These are phyloP conservation scores for Acleris laterana DNA, from an alignment of 2,888 invertebrate species.

Conservation along the genomic window DNA sequence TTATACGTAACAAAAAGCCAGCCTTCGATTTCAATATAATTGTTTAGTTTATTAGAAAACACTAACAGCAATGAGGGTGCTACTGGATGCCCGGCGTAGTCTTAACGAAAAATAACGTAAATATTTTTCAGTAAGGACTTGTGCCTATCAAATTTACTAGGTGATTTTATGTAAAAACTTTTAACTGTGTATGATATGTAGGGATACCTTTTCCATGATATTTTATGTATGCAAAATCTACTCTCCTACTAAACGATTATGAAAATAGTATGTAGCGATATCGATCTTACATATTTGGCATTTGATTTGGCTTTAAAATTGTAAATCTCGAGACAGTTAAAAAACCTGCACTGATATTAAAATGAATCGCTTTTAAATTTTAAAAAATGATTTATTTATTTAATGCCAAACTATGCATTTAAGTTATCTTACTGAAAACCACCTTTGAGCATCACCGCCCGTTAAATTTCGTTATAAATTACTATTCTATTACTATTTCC, in stretches of 20 bases:
- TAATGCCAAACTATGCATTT: too few species aligned
- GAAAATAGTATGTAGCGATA: constrained; percentile 46
- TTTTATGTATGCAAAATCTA: constrained; percentile 36
- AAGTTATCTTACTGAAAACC: neutral
- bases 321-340: constrained; percentile 25
- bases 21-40: too few species aligned
- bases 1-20: too few species aligned
- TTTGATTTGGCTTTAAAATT: constrained; percentile 64
- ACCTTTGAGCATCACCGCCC: neutral
- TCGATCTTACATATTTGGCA: constrained; percentile 68
- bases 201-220: constrained; percentile 40
- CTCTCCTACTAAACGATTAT: constrained; percentile 41
- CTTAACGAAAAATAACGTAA: too few species aligned
- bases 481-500: constrained; percentile 2
- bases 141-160: constrained; percentile 20
- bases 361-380: too few species aligned
- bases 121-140: neutral
- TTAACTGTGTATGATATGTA: constrained; percentile 43
- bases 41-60: too few species aligned
- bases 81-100: too few species aligned
- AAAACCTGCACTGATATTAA: neutral
- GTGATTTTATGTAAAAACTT: constrained; percentile 25
- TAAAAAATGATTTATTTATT: too few species aligned
- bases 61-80: too few species aligned
- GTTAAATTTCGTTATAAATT: constrained; percentile 1